Percentiles rank a stretch among this genome's conserved stretches.
These are phyloP conservation scores for Monochamus saltuarius DNA, from an alignment of 1,140 invertebrate genomes.

Conservation along the genomic window DNA sequence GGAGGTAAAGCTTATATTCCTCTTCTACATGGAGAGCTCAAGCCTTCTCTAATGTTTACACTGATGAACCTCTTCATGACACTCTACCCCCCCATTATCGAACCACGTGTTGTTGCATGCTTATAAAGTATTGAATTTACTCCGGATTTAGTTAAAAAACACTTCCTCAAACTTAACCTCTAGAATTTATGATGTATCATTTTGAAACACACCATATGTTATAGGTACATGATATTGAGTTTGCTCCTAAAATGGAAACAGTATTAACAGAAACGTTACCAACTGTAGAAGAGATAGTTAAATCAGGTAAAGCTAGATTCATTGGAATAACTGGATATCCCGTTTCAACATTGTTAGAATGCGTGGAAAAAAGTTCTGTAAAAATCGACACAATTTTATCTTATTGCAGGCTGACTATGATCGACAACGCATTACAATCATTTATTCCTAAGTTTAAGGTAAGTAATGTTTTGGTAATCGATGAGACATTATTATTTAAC, in stretches of 20 bases:
- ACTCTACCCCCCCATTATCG: too few relatives aligned
- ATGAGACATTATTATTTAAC: too few relatives aligned
- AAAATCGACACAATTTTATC: slow-evolving; percentile 73
- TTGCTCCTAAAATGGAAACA: slow-evolving; percentile 73
- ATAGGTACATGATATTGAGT: slow-evolving; percentile 90
- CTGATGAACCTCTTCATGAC: too few relatives aligned
- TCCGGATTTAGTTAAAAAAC: not conserved
- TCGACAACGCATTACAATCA: slow-evolving; percentile 74
- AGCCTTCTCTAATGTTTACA: too few relatives aligned
- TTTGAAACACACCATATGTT: slow-evolving; percentile 28
- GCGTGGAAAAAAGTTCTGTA: slow-evolving; percentile 67
- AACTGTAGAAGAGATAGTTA: slow-evolving; percentile 69
- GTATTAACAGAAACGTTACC: slow-evolving; percentile 86
- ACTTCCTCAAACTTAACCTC: not conserved
- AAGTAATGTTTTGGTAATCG: not conserved
- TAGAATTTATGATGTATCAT: too few relatives aligned
- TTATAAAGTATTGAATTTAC: too few relatives aligned
- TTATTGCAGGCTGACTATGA: slow-evolving; percentile 77
- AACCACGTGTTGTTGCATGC: too few relatives aligned
- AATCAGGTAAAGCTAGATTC: slow-evolving; percentile 74
- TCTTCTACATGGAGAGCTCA: too few relatives aligned
- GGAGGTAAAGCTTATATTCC: too few relatives aligned
- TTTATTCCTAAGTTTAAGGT: slow-evolving; percentile 78
- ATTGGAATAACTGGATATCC: slow-evolving; percentile 91
- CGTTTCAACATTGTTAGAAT: slow-evolving; percentile 70